Base-by-base conservation (phyloP, 1,140 invertebrate genomes). In the Conus betulinus region DNA sequence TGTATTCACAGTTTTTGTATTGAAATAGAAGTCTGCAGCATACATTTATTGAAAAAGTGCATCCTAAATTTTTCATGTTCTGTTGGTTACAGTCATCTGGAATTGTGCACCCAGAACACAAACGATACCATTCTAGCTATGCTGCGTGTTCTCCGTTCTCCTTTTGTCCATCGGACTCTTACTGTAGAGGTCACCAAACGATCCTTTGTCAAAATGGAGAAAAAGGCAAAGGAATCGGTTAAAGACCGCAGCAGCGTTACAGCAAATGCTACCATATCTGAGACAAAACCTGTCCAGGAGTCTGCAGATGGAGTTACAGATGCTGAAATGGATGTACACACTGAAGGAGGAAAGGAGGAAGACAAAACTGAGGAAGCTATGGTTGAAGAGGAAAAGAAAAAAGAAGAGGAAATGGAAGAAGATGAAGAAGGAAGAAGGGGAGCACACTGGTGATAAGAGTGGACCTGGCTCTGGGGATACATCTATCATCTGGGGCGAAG, bases 121-220 rank as follows among this genome's bases (percentile, higher is more conserved):
- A 55, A 55, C 8, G 85, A 87, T 27, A 27, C 85, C 23, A 55
- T 87, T 11, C n/a, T 87, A 51, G 53, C 71, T 13, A 87, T 87
- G 85, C 51, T 87, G 52, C 85, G 85, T 23, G n/a, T 87, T 25
- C 71, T 87, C 7, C 85, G 85, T 17, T 57, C 71, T 13, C 85
- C 85, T n/a, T 87, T 87, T 71, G 51, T 52, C 39, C 39, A 25
- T 39, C 71, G 85, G 52, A 27, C 74, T 17, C 57, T 87, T n/a
- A 87, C 85, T 15, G 51, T 87, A 11, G 85, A 87, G n/a, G 52
- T 87, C 6, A 87, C 53, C 52, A 78, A 79, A 25, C 71, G 85
- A 13, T 8, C 23, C 6, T n/a, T n/a, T 23, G 6, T 71, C 67
- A 20, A 20, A 23, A 71, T n/a, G 23, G 23, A 23, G 6, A 71